Evolutionary conservation across 92 coral and sea anemone genomes (phyloP).

Genomic region (Zoanthus gigantus): DNA sequence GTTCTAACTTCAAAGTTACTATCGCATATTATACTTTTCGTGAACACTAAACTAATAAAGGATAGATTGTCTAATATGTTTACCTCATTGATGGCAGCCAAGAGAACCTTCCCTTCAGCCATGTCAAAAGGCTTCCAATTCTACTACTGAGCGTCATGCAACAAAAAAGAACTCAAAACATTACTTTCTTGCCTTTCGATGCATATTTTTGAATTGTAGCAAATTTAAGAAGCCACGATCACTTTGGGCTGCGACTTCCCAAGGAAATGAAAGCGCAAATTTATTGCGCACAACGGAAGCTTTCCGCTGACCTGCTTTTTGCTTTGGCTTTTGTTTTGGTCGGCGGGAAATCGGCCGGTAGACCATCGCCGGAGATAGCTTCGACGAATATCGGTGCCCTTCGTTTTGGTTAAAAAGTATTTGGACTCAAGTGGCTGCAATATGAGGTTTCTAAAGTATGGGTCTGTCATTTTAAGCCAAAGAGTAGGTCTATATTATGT

Average conservation of each 20-base stretch:
- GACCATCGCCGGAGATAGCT: too few relatives aligned
- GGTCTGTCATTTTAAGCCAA: not conserved
- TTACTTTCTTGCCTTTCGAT: conserved; percentile 28
- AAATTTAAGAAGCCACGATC: not conserved
- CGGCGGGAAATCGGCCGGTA: too few relatives aligned
- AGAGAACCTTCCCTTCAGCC: conserved; percentile 88
- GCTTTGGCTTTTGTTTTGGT: not conserved
- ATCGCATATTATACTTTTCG: too few relatives aligned
- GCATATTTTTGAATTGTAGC: not conserved
- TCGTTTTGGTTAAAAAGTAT: too few relatives aligned
- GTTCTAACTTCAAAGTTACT: too few relatives aligned
- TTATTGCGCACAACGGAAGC: conserved; percentile 5
- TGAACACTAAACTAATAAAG: too few relatives aligned
- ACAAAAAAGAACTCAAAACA: conserved; percentile 30
- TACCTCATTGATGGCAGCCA: conserved; percentile 85
- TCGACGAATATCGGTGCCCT: too few relatives aligned
- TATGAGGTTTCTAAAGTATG: conserved; percentile 39
- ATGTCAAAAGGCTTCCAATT: conserved; percentile 69
- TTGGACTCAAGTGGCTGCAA: too few relatives aligned
- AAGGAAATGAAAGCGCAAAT: not conserved
- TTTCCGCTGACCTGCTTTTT: conserved; percentile 11
- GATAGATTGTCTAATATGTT: too few relatives aligned
- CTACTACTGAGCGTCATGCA: conserved; percentile 76
- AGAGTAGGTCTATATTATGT: not conserved
- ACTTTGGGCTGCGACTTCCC: not conserved